These are phyloP conservation scores for Parthenolecanium corni DNA, from an alignment of 2,888 invertebrate genomes.

Conservation along the genomic window DNA sequence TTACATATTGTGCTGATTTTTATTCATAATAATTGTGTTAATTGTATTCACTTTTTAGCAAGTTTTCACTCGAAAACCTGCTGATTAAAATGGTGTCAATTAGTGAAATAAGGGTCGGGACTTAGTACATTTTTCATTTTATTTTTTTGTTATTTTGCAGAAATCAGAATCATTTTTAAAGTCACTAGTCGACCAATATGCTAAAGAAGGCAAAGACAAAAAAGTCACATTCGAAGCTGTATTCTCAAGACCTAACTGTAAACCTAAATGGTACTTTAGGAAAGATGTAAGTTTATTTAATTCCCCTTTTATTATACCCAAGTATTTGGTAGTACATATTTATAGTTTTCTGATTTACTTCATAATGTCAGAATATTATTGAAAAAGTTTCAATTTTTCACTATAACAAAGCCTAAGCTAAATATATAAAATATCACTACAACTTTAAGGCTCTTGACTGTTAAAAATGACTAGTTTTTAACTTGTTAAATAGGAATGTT, in stretches of 20 bases:
- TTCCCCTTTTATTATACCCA: not conserved
- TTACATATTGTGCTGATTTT: not conserved
- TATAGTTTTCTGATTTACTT: too few species aligned
- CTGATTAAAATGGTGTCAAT: too few species aligned
- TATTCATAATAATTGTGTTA: conserved; percentile 31
- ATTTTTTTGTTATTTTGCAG: conserved; percentile 42
- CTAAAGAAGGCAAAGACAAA: conserved; percentile 92
- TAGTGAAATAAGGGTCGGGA: too few species aligned
- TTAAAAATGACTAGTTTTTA: not conserved
- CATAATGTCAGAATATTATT: too few species aligned
- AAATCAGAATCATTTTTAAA: conserved; percentile 90
- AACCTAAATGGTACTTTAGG: conserved; percentile 82
- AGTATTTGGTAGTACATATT: not conserved
- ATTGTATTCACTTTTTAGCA: conserved; percentile 30
- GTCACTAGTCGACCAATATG: conserved; percentile 85
- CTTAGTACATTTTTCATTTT: conserved; percentile 27
- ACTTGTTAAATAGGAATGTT: conserved; percentile 60
- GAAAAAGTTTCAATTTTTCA: too few species aligned
- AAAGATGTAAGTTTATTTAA: conserved; percentile 69
- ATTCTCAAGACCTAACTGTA: conserved; percentile 92
- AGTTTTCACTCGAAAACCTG: too few species aligned
- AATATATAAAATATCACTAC: too few species aligned
- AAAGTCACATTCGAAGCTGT: conserved; percentile 85
- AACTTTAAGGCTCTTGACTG: too few species aligned
- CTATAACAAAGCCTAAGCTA: too few species aligned